These are phyloP conservation scores for Embiotoca jacksoni DNA, from an alignment of 2,113 vertebrate species.

Conservation along the genomic window DNA sequence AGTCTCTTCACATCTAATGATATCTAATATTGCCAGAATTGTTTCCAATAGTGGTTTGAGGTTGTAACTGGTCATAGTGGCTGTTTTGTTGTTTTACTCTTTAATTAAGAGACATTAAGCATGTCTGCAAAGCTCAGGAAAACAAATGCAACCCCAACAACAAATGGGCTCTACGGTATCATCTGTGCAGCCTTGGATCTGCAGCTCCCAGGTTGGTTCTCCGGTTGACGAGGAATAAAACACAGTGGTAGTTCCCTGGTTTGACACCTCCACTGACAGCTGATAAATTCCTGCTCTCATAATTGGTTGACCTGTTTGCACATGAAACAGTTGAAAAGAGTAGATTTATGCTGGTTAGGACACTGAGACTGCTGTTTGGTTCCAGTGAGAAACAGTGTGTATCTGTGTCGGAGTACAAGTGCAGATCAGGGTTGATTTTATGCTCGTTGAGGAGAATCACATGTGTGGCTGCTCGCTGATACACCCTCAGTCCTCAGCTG, in stretches of 20 bases:
- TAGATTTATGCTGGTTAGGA: conserved; percentile 60
- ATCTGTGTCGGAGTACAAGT: conserved; percentile 20
- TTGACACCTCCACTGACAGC: conserved; percentile 55
- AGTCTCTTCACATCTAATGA: too few species aligned
- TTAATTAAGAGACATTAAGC: too few species aligned
- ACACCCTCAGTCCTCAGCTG: conserved; percentile 17
- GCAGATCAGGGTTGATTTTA: conserved; percentile 40
- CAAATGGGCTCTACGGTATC: too few species aligned
- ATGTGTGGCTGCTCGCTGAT: conserved; percentile 5
- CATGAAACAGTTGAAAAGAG: conserved; percentile 55
- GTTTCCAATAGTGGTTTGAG: too few species aligned
- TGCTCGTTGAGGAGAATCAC: conserved; percentile 47
- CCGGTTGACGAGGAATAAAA: conserved; percentile 26
- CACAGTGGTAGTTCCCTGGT: conserved; percentile 9
- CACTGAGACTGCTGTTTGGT: conserved; percentile 46
- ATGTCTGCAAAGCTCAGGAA: too few species aligned
- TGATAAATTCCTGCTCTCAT: conserved; percentile 62
- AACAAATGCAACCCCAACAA: too few species aligned
- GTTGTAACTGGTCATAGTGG: too few species aligned
- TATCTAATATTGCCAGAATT: too few species aligned
- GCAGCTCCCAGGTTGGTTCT: not conserved
- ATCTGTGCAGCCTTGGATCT: too few species aligned
- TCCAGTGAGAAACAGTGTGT: conserved; percentile 19
- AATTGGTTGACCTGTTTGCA: conserved; percentile 63
- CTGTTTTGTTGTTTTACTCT: too few species aligned